Conservation (phyloP, 2,113 vertebrate species). For the Erythrocebus patas region DNA sequence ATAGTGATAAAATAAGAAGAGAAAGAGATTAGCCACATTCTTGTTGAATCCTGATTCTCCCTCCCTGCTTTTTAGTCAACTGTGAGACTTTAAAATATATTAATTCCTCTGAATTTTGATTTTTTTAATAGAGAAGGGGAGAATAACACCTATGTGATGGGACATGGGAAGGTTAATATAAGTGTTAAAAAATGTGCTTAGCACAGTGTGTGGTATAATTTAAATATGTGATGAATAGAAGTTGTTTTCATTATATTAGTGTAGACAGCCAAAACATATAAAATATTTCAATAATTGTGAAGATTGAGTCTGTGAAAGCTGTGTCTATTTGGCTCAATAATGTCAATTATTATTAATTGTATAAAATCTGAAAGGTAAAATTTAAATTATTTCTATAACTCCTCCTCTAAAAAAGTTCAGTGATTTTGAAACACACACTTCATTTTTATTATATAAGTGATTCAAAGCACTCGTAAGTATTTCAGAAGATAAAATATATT, state of each 20-base stretch:
- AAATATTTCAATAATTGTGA: background rate
- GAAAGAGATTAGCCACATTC: background rate
- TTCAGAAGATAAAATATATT: background rate
- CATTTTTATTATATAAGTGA: background rate
- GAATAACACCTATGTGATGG: fast-evolving
- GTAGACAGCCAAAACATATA: background rate
- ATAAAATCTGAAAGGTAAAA: background rate
- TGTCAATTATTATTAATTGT: background rate
- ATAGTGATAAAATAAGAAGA: background rate
- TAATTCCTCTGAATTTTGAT: background rate
- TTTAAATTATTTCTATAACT: background rate
- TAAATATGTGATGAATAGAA: background rate
- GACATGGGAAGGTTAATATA: background rate
- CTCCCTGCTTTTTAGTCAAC: background rate
- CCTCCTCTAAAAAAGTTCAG: background rate
- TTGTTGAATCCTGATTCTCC: background rate
- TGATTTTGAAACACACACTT: background rate
- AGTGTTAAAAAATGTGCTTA: background rate
- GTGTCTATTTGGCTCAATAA: background rate
- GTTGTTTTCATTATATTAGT: background rate
- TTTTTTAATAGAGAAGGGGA: background rate
- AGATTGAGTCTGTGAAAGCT: background rate
- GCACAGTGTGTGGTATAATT: background rate
- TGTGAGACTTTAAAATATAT: background rate
- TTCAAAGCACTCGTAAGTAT: background rate